phyloP scores from a whole-genome alignment of 2,888 invertebrate species.

The Fabriciana adippe region DNA sequence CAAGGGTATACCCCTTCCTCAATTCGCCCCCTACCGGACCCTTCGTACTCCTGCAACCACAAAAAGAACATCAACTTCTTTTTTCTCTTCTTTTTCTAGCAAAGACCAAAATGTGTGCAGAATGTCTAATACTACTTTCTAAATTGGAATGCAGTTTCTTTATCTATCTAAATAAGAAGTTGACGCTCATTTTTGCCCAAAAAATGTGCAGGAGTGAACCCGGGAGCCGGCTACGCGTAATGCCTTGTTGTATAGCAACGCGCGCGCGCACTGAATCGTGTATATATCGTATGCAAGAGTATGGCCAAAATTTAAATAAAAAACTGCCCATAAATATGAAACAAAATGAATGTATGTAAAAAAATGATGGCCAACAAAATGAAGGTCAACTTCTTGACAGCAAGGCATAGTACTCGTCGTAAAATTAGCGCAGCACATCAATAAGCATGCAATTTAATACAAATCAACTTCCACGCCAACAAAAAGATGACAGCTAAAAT shows the following conservation, averaged over 20 bases:
- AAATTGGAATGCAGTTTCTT: slow-evolving; percentile 79
- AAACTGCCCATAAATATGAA: slow-evolving; percentile 77
- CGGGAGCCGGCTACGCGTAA: slow-evolving; percentile 75
- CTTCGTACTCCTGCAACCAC: slow-evolving; percentile 96
- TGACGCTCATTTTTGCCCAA: slow-evolving; percentile 94
- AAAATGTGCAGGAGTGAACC: slow-evolving; percentile 80
- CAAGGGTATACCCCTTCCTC: slow-evolving; percentile 87
- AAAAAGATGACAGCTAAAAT: slow-evolving; percentile 16
- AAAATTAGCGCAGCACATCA: slow-evolving; percentile 77
- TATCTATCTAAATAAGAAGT: slow-evolving; percentile 86
- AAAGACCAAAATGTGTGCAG: slow-evolving; percentile 76
- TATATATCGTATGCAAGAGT: slow-evolving; percentile 66
- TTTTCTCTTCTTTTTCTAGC: slow-evolving; percentile 73
- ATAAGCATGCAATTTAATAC: slow-evolving; percentile 75
- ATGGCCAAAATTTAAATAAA: slow-evolving; percentile 74
- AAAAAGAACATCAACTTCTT: slow-evolving; percentile 95
- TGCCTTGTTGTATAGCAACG: slow-evolving; percentile 76
- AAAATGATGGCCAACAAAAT: slow-evolving; percentile 94
- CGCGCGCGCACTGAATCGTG: slow-evolving; percentile 71
- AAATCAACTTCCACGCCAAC: slow-evolving; percentile 46
- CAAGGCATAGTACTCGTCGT: slow-evolving; percentile 82
- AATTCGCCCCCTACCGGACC: slow-evolving; percentile 82
- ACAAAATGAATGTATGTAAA: slow-evolving; percentile 83
- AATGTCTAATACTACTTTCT: slow-evolving; percentile 80
- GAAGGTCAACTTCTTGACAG: slow-evolving; percentile 97